Conservation (phyloP, 2,888 invertebrate genomes). For the Tachina grossa region DNA sequence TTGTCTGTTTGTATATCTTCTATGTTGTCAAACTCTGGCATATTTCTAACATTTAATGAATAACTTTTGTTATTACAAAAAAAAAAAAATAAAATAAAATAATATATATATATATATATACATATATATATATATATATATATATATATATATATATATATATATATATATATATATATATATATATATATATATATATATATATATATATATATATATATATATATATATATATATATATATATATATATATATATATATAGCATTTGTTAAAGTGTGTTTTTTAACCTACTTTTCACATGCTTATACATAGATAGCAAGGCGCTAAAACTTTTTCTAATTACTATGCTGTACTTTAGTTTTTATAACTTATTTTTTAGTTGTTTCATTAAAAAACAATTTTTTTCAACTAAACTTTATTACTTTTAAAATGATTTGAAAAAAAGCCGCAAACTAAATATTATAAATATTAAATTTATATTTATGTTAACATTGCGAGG, state of each 20-base stretch:
- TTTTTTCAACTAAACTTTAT: slow-evolving; percentile 26
- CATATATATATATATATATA: no score
- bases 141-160: no score
- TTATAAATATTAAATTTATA: no score
- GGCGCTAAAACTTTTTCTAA: slow-evolving; percentile 62
- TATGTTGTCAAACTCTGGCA: not conserved
- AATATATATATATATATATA: no score
- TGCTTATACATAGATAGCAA: not conserved
- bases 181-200: no score
- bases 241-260: slow-evolving; percentile 37
- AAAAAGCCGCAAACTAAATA: no score
- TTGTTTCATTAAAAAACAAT: not conserved
- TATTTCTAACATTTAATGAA: slow-evolving; percentile 4
- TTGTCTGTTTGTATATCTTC: not conserved
- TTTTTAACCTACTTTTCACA: slow-evolving; percentile 50
- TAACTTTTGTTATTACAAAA: slow-evolving; percentile 39
- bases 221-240: no score
- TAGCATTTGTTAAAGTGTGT: slow-evolving; percentile 21
- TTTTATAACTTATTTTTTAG: slow-evolving; percentile 16
- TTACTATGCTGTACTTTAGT: slow-evolving; percentile 47
- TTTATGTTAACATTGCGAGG: no score
- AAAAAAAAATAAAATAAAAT: no score
- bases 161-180: no score
- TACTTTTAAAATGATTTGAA: slow-evolving; percentile 32
- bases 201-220: no score